A percentile compares a stretch with the other conserved stretches of the same genome.
Evolutionary conservation across 2,888 invertebrate species (phyloP).

Genomic region (Zeuzera pyrina): DNA sequence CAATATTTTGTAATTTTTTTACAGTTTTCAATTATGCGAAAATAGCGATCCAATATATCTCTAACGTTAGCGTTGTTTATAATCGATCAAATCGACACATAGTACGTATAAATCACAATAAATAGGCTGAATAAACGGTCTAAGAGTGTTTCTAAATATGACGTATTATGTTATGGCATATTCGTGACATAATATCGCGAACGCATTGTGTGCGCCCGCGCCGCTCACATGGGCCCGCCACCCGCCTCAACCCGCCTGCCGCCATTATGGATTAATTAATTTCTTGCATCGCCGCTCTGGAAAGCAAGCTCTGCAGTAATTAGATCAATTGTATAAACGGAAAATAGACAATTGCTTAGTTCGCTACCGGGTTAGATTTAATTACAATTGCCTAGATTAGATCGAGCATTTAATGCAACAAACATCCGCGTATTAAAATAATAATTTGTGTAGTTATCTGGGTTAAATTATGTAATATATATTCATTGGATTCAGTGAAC

Average conservation of each 20-base stretch:
- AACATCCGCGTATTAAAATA: slow-evolving; percentile 23
- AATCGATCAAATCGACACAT: no score
- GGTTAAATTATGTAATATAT: no score
- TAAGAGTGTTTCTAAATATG: no score
- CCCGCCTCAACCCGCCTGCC: slow-evolving; percentile 18
- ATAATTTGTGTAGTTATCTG: no score
- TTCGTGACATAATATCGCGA: slow-evolving; percentile 32
- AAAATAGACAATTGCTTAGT: slow-evolving; percentile 38
- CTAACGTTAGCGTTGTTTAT: no score
- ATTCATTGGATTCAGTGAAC: no score
- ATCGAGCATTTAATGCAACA: slow-evolving; percentile 25
- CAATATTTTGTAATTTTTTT: no score
- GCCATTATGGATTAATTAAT: slow-evolving; percentile 35
- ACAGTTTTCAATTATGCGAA: no score
- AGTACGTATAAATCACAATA: no score
- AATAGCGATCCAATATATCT: no score
- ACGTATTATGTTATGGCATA: slow-evolving; percentile 37
- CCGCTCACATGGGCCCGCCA: slow-evolving; percentile 5
- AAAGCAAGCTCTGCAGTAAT: slow-evolving; percentile 49
- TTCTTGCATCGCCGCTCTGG: slow-evolving; percentile 37
- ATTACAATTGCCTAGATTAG: no score
- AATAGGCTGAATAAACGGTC: no score
- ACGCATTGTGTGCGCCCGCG: slow-evolving; percentile 22
- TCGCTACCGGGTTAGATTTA: slow-evolving; percentile 29
- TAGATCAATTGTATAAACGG: slow-evolving; percentile 55